Evolutionary conservation across 2,888 invertebrate genomes (phyloP), one percentile per base, ranked within the genome.

Genomic region (Dascillus cervinus): DNA sequence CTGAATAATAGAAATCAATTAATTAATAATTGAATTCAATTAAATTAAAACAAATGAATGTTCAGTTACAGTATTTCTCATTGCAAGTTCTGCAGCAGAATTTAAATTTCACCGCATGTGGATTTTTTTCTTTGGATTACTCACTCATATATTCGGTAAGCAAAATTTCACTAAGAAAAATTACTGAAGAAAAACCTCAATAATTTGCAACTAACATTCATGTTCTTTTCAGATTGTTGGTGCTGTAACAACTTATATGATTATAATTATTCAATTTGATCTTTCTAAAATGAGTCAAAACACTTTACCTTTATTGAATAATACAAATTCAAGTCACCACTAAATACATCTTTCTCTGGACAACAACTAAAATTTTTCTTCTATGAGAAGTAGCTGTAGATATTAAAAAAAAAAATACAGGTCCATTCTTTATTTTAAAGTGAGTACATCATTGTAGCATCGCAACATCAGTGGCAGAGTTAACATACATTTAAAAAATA

Each of bases 21-120:
- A 6, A 8, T 26, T 34, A 10, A 22, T 3, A n/a, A 27, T 27
- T 27, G 10, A 11, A 6, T 11, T 9, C 11, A n/a, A 27, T 4
- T 27, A 4, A 8, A n/a, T n/a, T n/a, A n/a, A n/a, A n/a, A n/a
- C n/a, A n/a, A n/a, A n/a, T n/a, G n/a, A n/a, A n/a, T n/a, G 49
- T 48, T 11, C 36, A 52, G 52, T 38, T 48, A 6, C 40, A 45
- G 27, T 43, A 39, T 26, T 48, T 49, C 28, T 52, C 52, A 1
- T 27, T 50, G 14, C 49, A 50, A 46, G 34, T 52, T 13, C 32
- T 48, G 8, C 52, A 52, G 20, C 46, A 48, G 30, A 32, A 45
- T 26, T 29, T 47, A 8, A 32, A 38, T 5, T 52, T 48, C 30
- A 44, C 45, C 2, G 50, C 50, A 3, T 44, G 46, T 24, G 48